A percentile compares a stretch with the other conserved stretches of the same genome.
Evolutionary conservation across 2,113 vertebrate species (phyloP).

Genomic region (Nyctereutes procyonoides): DNA sequence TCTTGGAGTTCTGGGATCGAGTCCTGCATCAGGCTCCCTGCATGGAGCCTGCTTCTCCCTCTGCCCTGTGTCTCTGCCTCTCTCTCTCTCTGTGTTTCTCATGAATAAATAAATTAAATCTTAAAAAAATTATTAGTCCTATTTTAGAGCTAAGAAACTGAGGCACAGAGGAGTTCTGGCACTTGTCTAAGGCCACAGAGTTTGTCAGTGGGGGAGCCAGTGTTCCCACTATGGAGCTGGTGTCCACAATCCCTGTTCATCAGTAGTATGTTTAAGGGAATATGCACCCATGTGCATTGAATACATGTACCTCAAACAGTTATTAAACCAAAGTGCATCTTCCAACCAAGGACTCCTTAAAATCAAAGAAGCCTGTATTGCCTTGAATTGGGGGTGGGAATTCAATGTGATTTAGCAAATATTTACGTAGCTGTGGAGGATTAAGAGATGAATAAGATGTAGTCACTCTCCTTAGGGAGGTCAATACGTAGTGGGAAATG

Average conservation of each 20-base stretch:
- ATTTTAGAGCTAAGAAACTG: neutral
- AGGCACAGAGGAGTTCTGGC: neutral
- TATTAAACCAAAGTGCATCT: neutral
- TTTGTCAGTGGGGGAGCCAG: neutral
- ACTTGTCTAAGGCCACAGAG: neutral
- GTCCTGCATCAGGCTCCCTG: too few species aligned
- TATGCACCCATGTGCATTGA: neutral
- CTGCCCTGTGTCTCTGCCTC: too few species aligned
- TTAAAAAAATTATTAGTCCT: neutral
- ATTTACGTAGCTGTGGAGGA: constrained; percentile 68
- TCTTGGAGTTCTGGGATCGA: too few species aligned
- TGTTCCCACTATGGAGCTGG: neutral
- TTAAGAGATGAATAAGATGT: constrained; percentile 60
- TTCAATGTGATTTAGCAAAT: constrained; percentile 59
- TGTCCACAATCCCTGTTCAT: neutral
- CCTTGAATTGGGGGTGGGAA: neutral
- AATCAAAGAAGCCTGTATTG: neutral
- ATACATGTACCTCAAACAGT: neutral
- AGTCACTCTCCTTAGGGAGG: constrained; percentile 55
- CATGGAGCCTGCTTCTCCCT: too few species aligned
- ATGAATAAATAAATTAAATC: too few species aligned
- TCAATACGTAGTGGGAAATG: neutral
- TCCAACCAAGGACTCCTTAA: neutral
- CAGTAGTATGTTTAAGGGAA: neutral
- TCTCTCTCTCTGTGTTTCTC: too few species aligned